Evolutionary conservation across 2,113 vertebrate genomes (phyloP), one percentile per base, ranked within the genome.

Genomic region (Halichoeres trimaculatus): DNA sequence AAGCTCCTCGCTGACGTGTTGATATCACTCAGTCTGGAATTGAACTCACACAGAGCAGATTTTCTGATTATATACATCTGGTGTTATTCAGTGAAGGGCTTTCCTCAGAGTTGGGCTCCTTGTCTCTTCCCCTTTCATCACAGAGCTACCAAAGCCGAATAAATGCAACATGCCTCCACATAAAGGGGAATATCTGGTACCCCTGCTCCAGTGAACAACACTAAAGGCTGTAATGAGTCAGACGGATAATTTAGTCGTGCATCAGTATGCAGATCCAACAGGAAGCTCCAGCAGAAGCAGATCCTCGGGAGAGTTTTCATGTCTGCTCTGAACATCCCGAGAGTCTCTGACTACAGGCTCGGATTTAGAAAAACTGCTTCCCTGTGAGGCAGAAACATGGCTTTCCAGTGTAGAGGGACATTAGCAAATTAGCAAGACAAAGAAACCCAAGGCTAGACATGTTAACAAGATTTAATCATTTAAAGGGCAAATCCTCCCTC

Each of bases 381-480:
- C 76, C 85, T 71, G 66, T 69, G 89, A 87, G 85, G 76, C 75
- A 61, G 54, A 74, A 84, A 61, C 73, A 35, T 34, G 54, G 77
- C 52, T 75, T 51, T 58, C 30, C 56, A 34, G 26, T 36, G 60
- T n/a, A 19, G 14, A 69, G 70, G 76, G 81, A 76, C 78, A 57
- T 67, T 64, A 45, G 86, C 64, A 75, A 83, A 88, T 90, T 86
- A 90, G 53, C 69, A 83, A 86, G 68, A 77, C 85, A 86, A 90
- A 89, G 87, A 88, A 81, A 86, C 87, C 85, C 77, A 48, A 48
- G 85, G 89, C 83, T 36, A 76, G 57, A 86, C 70, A 73, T 50
- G 58, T 70, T 80, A 69, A 57, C 70, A 52, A 77, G 50, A 56
- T 74, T 89, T 20, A 78, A 82, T 84, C 59, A 83, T 87, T 78